Evolutionary conservation across 2,888 invertebrate genomes (phyloP), one percentile per base, ranked within the genome.

Genomic region (Hesperia comma): DNA sequence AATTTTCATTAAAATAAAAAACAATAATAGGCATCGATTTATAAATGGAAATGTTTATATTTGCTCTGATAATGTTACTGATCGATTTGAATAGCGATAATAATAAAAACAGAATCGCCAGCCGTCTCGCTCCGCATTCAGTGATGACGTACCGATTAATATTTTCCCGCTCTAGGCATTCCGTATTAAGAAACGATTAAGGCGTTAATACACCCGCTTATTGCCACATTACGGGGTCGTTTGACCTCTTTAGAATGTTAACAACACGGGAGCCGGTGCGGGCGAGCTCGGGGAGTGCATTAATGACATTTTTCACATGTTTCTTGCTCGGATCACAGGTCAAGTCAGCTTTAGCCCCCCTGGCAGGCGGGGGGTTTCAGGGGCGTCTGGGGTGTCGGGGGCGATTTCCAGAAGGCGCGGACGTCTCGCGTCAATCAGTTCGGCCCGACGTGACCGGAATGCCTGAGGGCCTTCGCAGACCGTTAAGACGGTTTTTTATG

Each of bases 401-500:
- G 26, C 61, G 63, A 64, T 61, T 71, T 71, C 71, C 71, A 68
- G 76, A 79, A 84, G 87, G 88, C 85, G 88, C 84, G 86, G 87
- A 88, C 90, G 91, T 91, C 91, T 89, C 90, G 84, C 91, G 92
- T 92, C 92, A 92, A 92, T 92, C 92, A 92, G 91, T 88, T 88
- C 83, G 83, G 75, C 71, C 74, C 79, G 84, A 92, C 93, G 93
- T 93, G 93, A 86, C 85, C 81, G 77, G 92, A 88, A 92, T 92
- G 80, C 77, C 77, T 75, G 75, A 74, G 78, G 76, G 73, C 81
- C 21, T 63, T 81, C 75, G 80, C 81, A 80, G 81, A 77, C 77
- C 79, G 80, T 81, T 86, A 85, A 83, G 84, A 76, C 76, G 77
- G 77, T 81, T 84, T 83, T 88, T 87, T 88, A 87, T 84, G 82